phyloP scores from a whole-genome alignment of 1,140 invertebrate genomes.

The Batillaria attramentaria region DNA sequence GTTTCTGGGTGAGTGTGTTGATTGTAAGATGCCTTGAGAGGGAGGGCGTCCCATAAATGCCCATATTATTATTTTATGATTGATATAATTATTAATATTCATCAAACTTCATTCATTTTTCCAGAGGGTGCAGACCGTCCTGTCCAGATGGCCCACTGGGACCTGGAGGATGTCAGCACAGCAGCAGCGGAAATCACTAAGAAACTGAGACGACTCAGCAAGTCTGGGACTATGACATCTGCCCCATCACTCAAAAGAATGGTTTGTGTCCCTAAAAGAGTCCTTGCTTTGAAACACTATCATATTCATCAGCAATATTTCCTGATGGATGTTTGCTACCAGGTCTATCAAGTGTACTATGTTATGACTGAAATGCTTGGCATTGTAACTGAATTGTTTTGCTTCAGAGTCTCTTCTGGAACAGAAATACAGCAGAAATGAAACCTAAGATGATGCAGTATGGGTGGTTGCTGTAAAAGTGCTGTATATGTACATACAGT shows the following conservation, averaged over 20 bases:
- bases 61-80: not conserved
- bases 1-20: not conserved
- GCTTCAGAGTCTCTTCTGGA: no score
- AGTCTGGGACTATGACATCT: slow-evolving; percentile 30
- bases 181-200: slow-evolving; percentile 48
- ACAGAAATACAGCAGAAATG: no score
- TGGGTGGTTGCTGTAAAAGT: no score
- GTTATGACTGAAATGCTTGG: no score
- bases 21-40: not conserved
- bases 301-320: no score
- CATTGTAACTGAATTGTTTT: no score
- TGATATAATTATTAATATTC: not conserved
- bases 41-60: not conserved
- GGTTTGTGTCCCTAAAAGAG: no score
- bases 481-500: no score
- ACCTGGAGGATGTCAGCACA: slow-evolving; percentile 31
- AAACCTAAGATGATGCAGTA: no score
- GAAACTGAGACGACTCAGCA: slow-evolving; percentile 38
- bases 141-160: slow-evolving; percentile 19
- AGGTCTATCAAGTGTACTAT: no score
- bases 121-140: not conserved
- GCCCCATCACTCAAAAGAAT: slow-evolving; percentile 50
- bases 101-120: not conserved
- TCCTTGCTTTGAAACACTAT: no score
- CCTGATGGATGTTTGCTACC: no score